Conservation (phyloP, 2,797 vertebrate genomes). For the Pipistrellus pipistrellus region DNA sequence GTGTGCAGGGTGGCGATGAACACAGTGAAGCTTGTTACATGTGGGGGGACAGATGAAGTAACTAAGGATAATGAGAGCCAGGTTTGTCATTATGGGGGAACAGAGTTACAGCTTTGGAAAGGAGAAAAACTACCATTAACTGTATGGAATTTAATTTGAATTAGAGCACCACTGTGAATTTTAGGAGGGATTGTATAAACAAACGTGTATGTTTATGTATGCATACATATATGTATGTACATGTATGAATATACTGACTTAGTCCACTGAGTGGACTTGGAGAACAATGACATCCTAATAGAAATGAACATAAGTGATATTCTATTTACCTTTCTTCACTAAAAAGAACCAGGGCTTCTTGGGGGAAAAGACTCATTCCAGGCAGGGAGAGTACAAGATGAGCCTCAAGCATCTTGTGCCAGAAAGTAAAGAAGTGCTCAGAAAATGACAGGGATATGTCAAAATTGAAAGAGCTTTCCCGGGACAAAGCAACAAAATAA, state of each 20-base stretch:
- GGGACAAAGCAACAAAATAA: neutral
- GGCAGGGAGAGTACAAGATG: neutral
- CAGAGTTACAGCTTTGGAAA: neutral
- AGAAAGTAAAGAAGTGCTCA: slow-evolving; percentile 42
- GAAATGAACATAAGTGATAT: neutral
- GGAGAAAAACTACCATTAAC: neutral
- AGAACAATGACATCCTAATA: neutral
- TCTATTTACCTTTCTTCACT: slow-evolving; percentile 17
- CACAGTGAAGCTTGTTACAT: neutral
- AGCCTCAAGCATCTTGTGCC: neutral
- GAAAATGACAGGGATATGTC: slow-evolving; percentile 26
- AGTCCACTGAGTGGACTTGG: neutral
- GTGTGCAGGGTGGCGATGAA: neutral
- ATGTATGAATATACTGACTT: neutral
- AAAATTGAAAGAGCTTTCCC: neutral
- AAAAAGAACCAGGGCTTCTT: neutral
- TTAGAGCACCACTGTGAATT: slow-evolving; percentile 17
- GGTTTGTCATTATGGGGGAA: slow-evolving; percentile 20
- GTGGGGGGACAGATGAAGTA: neutral
- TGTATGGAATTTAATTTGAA: neutral
- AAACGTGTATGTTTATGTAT: neutral
- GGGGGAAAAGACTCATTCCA: neutral
- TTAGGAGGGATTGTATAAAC: neutral
- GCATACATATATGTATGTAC: neutral
- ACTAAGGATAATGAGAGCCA: neutral